Base-by-base conservation (phyloP, 2,113 vertebrate genomes). In the Vidua chalybeata region DNA sequence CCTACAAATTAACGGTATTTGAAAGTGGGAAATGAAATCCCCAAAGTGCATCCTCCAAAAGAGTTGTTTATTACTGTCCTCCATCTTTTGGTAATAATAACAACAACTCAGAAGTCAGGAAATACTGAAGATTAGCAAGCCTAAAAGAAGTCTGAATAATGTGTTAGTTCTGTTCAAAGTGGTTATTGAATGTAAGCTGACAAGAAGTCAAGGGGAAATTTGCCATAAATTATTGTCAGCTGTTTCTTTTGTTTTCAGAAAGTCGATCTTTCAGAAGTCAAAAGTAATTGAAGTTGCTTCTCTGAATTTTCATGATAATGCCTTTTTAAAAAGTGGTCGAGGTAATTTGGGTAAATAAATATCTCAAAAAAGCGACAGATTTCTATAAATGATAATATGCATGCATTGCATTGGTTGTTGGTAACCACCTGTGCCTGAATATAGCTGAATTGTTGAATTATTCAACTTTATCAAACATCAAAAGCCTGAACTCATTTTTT, bases 101-200 rank as follows among this genome's bases (percentile, higher is more conserved):
- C 72, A 85, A 80, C 49, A 71, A 74, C 49, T 93, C 46, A 85
- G 68, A 82, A 92, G 74, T 90, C 68, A 72, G 64, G 79, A 95
- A 93, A 88, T 86, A 66, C 64, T 11, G 19, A 86, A 87, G 52
- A 88, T 97, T 81, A 90, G 76, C 66, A 78, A 81, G 59, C 24
- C 48, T 56, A 67, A 92, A 61, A 90, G 48, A 93, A 90, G 49
- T 55, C 77, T 94, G 91, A 93, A 88, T 90, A 76, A 88, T 86
- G 72, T 63, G 91, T 94, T 83, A 39, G 28, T 75, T 86, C 66
- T 95, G 10, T 84, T 89, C 67, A 55, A 82, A 54, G 49, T 15
- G 11, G 74, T 74, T 95, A 88, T 87, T 3, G 1, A 88, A 84
- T 67, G 62, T 51, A 87, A 91, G 58, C 74, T 95, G 80, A 91